Percentiles rank a stretch among this genome's conserved stretches.
phyloP scores from a whole-genome alignment of 2,888 invertebrate species.

The Phlogophora meticulosa region DNA sequence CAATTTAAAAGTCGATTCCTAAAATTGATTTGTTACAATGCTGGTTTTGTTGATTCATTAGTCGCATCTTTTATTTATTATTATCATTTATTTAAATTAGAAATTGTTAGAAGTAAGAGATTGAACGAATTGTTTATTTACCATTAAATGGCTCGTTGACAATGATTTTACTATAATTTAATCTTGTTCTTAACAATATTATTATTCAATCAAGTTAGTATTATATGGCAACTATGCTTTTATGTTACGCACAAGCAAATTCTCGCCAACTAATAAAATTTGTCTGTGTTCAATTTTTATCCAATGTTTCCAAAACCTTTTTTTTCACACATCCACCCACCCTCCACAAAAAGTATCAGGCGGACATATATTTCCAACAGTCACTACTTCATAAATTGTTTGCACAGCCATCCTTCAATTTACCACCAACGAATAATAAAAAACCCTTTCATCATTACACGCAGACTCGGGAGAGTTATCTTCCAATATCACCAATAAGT shows the following conservation, averaged over 20 bases:
- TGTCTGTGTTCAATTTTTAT: no score
- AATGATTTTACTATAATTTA: no score
- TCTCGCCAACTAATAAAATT: no score
- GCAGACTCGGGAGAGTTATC: conserved; percentile 69
- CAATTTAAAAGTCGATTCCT: conserved; percentile 11
- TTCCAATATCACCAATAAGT: conserved; percentile 76
- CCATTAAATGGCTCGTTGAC: not conserved
- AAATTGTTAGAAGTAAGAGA: conserved; percentile 1
- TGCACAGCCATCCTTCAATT: conserved; percentile 21
- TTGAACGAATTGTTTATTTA: conserved; percentile 13
- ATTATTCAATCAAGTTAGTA: not conserved
- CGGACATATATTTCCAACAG: conserved; percentile 31
- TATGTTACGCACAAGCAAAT: no score
- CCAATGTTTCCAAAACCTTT: not conserved
- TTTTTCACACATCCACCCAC: not conserved
- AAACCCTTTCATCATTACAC: conserved; percentile 58
- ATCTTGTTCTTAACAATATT: no score
- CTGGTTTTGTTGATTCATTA: conserved; percentile 16
- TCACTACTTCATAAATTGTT: conserved; percentile 29
- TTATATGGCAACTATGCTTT: not conserved
- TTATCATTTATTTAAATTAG: not conserved
- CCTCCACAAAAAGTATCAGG: conserved; percentile 32
- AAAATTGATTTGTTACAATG: conserved; percentile 40
- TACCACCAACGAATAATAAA: conserved; percentile 39
- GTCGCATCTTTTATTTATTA: conserved; percentile 12